Evolutionary conservation across 2,797 vertebrate genomes (phyloP).

Genomic region (Graptemys geographica): DNA sequence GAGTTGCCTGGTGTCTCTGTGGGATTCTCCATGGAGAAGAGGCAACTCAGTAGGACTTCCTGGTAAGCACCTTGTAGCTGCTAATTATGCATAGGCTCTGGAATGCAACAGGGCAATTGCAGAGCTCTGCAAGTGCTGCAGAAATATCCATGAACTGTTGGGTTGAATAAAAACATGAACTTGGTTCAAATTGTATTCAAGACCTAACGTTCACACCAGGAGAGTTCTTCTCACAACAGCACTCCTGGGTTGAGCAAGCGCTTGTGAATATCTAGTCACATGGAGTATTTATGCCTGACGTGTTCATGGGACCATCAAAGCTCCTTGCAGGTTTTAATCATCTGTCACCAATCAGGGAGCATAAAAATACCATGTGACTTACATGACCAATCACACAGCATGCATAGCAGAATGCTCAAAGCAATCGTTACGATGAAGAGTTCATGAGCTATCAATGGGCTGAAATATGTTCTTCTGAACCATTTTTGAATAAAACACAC

Average conservation of each 20-base stretch:
- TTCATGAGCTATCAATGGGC: rapidly evolving
- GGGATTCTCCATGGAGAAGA: not conserved
- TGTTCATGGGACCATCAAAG: rapidly evolving
- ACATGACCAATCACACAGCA: rapidly evolving
- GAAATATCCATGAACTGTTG: not conserved
- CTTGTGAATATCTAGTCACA: no score
- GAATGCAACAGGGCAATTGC: not conserved
- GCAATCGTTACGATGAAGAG: rapidly evolving
- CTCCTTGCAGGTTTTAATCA: not conserved
- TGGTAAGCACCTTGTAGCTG: not conserved
- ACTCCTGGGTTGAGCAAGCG: no score
- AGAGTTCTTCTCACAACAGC: rapidly evolving
- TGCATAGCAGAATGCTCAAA: not conserved
- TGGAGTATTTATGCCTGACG: no score
- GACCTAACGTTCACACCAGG: not conserved
- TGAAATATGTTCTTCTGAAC: not conserved
- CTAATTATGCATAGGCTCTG: not conserved
- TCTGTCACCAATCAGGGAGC: not conserved
- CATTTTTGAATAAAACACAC: not conserved
- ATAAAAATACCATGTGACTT: not conserved
- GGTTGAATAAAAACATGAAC: not conserved
- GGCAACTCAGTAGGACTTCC: not conserved
- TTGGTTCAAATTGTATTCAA: not conserved
- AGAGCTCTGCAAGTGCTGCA: not conserved
- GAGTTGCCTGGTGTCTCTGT: not conserved